Evolutionary conservation across 2,797 vertebrate genomes (phyloP), one percentile per base, ranked within the genome.

Genomic region (Sebastolobus altivelis): DNA sequence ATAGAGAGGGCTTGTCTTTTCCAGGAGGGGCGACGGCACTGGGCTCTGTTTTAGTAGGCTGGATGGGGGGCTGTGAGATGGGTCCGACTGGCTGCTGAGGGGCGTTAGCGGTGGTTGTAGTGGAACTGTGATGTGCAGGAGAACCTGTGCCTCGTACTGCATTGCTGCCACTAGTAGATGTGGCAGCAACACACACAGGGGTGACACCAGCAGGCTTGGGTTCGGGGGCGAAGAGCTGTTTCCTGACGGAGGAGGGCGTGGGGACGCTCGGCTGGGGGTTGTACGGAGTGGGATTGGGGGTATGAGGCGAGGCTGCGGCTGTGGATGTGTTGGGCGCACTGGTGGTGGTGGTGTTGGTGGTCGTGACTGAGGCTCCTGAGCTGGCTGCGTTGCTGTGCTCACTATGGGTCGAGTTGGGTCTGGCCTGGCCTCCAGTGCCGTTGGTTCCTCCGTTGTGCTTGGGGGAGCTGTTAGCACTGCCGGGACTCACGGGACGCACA

Each of bases 401-500:
- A 0, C 93, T 88, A 65, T 97, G 96, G 80, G 89, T 95, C 38
- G 91, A 88, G 82, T 82, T 92, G 66, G 92, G 73, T 70, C 94
- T 84, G n/a, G 89, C 84, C 82, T 90, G 90, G 68, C 87, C 81
- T 20, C 75, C 85, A 0, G 79, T 78, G 67, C 75, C 80, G 85
- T 54, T 83, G 56, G 87, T 85, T 75, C 93, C 94, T 54, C 95
- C 96, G 1, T 96, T 98, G 95, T 99, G 98, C 92, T 99, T 99
- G 80, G 98, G 98, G 91, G 98, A 99, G 94, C 97, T 96, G 93
- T 97, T 99, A 66, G 97, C 96, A 79, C 97, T 99, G 89, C 98
- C 97, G 2, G 98, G 97, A 91, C 98, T 99, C 86, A 99, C 98
- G 55, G 99, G 98, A 90, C 98, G 97, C 91, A 99, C 98, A 2